These are phyloP conservation scores for Cerastis rubricosa DNA, from an alignment of 2,888 invertebrate species.

Conservation along the genomic window DNA sequence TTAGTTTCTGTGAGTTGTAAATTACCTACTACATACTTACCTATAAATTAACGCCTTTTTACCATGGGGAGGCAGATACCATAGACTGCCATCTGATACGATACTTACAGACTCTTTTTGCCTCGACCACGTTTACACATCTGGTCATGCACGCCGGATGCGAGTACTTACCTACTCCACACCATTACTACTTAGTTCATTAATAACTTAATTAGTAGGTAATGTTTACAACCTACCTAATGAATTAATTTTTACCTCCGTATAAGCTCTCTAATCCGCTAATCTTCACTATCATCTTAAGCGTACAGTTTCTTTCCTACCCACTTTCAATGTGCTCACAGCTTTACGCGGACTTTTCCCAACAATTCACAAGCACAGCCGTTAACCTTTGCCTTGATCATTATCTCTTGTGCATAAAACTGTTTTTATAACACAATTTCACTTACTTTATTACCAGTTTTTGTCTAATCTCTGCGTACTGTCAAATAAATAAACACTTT, in stretches of 20 bases:
- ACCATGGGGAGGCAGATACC: no score
- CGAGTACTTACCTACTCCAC: no score
- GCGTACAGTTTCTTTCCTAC: constrained; percentile 44
- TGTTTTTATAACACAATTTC: constrained; percentile 64
- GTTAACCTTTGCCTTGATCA: constrained; percentile 68
- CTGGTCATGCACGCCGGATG: no score
- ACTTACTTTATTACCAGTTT: constrained; percentile 57
- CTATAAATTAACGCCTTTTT: no score
- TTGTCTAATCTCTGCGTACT: constrained; percentile 50
- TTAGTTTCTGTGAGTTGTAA: no score
- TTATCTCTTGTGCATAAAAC: constrained; percentile 64
- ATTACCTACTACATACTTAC: no score
- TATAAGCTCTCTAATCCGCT: constrained; percentile 44
- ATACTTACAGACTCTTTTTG: no score
- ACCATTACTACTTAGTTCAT: background rate
- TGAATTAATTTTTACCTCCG: constrained; percentile 29
- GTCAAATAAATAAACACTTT: constrained; percentile 58
- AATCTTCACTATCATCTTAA: constrained; percentile 15
- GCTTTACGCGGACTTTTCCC: constrained; percentile 56
- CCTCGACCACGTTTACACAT: no score
- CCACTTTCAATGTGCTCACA: constrained; percentile 38
- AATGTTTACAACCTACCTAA: background rate
- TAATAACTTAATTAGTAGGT: background rate
- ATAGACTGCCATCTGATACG: no score
- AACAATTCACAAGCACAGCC: constrained; percentile 58